Percentiles rank a stretch among this genome's conserved stretches.
Evolutionary conservation across 2,113 vertebrate genomes (phyloP).

Genomic region (Montifringilla adamsi): DNA sequence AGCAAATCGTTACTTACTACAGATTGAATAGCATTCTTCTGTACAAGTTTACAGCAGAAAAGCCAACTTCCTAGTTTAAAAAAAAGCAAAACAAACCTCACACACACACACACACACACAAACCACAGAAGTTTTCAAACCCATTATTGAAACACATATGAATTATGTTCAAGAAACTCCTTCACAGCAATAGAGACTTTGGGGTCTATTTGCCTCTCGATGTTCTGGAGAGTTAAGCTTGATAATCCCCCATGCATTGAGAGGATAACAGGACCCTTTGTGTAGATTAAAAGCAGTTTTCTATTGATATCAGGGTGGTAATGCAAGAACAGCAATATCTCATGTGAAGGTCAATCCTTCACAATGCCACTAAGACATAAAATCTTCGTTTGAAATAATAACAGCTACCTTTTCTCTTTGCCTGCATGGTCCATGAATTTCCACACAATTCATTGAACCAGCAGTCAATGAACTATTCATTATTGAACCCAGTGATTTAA

Average conservation of each 20-base stretch:
- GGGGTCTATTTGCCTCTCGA: slow-evolving; percentile 28
- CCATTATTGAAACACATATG: not conserved
- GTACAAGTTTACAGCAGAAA: not conserved
- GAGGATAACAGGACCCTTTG: slow-evolving; percentile 67
- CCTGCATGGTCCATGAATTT: slow-evolving; percentile 71
- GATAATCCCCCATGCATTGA: slow-evolving; percentile 61
- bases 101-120: not conserved
- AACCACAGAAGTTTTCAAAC: not conserved
- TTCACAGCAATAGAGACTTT: slow-evolving; percentile 4
- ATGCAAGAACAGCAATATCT: slow-evolving; percentile 68
- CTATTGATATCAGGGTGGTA: slow-evolving; percentile 67
- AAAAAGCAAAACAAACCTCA: not conserved
- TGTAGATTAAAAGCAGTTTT: slow-evolving; percentile 72
- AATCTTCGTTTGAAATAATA: slow-evolving; percentile 78
- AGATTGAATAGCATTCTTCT: not conserved
- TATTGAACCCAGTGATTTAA: slow-evolving; percentile 59
- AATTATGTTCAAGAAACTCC: slow-evolving; percentile 21
- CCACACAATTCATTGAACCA: slow-evolving; percentile 71
- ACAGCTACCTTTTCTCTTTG: slow-evolving; percentile 73
- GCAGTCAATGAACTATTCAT: slow-evolving; percentile 69
- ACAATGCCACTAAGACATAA: slow-evolving; percentile 73
- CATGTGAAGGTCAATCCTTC: slow-evolving; percentile 77
- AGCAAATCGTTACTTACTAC: not conserved
- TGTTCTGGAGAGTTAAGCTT: slow-evolving; percentile 52
- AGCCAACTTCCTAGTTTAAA: not conserved